A percentile compares a stretch with the other conserved stretches of the same genome.
These are phyloP conservation scores for Verasper variegatus DNA, from an alignment of 2,113 vertebrate genomes.

Conservation along the genomic window DNA sequence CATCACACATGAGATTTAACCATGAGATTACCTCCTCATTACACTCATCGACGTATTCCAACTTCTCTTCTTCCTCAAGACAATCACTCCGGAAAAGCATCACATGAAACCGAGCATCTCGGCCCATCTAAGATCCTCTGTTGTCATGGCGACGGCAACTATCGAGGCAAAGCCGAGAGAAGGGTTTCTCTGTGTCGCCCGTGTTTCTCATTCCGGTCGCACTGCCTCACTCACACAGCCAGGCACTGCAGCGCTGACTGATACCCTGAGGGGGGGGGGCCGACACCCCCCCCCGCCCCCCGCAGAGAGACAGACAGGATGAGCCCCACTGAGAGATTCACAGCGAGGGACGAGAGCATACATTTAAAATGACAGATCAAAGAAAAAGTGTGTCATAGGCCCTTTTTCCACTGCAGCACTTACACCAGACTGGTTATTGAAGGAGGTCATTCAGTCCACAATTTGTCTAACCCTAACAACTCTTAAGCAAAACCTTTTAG, in stretches of 20 bases:
- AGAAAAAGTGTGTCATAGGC: not conserved
- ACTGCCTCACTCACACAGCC: constrained; percentile 46
- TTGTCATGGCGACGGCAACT: constrained; percentile 74
- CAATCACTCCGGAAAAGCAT: constrained; percentile 49
- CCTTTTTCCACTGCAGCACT: not conserved
- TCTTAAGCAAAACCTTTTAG: too few species aligned
- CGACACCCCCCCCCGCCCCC: not conserved
- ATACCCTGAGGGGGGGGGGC: constrained; percentile 9
- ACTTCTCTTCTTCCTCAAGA: constrained; percentile 18
- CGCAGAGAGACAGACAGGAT: constrained; percentile 30
- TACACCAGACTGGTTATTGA: not conserved
- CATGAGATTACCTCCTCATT: not conserved
- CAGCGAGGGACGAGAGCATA: constrained; percentile 21
- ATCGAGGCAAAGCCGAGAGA: constrained; percentile 67
- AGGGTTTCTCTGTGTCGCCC: constrained; percentile 76
- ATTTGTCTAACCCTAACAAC: too few species aligned
- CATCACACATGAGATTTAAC: not conserved
- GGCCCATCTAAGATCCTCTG: constrained; percentile 60
- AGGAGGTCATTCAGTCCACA: not conserved
- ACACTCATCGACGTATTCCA: not conserved
- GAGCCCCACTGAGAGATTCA: constrained; percentile 19
- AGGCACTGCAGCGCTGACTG: constrained; percentile 42
- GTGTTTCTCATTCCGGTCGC: constrained; percentile 77
- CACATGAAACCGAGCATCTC: constrained; percentile 48
- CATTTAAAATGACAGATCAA: constrained; percentile 40